Conservation (phyloP, 2,113 vertebrate species). For the Strix aluco region DNA sequence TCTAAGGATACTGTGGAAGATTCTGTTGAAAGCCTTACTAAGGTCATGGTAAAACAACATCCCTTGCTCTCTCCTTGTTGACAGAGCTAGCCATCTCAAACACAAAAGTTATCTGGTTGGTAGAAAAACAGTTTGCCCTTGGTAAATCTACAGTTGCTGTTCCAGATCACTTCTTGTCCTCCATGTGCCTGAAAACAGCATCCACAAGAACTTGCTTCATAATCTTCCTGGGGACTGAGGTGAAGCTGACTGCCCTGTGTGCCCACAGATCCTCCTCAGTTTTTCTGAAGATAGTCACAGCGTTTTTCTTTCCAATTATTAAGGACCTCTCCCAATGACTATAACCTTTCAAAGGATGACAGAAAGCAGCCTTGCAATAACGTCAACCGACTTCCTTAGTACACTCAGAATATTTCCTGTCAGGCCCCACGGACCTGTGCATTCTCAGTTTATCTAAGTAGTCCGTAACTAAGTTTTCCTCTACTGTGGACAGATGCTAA, state of each 20-base stretch:
- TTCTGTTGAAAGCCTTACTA: background rate
- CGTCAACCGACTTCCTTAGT: background rate
- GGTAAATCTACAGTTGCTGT: background rate
- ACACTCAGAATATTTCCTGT: background rate
- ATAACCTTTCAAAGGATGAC: background rate
- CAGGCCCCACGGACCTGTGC: background rate
- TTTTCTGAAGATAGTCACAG: background rate
- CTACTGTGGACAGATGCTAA: background rate
- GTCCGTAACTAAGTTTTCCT: background rate
- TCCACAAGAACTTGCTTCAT: background rate
- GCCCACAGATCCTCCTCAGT: background rate
- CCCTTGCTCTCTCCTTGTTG: background rate
- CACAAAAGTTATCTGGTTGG: background rate
- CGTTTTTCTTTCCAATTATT: background rate
- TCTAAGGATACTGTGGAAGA: background rate
- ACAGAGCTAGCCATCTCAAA: background rate
- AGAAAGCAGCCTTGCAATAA: background rate
- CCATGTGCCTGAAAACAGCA: background rate
- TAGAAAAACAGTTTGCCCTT: background rate
- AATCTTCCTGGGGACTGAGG: background rate
- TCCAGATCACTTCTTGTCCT: background rate
- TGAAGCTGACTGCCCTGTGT: background rate
- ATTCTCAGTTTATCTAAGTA: background rate
- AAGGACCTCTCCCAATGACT: background rate
- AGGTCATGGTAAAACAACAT: background rate